Evolutionary conservation across 2,797 vertebrate species (phyloP), one percentile per base, ranked within the genome.

Genomic region (Epinephelus coioides): DNA sequence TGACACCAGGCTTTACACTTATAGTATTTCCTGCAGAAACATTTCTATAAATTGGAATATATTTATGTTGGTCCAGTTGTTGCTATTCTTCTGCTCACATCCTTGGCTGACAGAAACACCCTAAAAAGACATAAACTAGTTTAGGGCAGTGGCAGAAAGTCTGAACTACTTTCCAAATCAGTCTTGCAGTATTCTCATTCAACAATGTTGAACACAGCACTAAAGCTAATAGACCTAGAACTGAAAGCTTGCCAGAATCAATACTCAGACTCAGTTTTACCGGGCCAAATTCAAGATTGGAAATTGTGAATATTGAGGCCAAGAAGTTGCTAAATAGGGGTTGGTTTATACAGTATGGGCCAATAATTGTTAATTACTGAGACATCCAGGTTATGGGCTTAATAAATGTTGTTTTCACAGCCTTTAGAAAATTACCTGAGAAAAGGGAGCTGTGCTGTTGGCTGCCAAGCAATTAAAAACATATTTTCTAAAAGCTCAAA

Each of bases 341-440:
- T 40, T 25, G 25, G 23, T 72, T 79, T 80, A n/a, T 53, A 61
- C 21, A 68, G n/a, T 55, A 66, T 43, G 18, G 38, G 25, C 27
- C 63, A 62, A 51, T 66, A 66, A 57, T 34, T 72, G 54, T 73
- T 76, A 61, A 79, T 76, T 85, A 69, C 59, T 27, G 5, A 55
- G 59, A 63, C 59, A 69, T 81, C 49, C 50, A 62, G 65, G 64
- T 66, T 77, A 46, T 65, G 57, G 55, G 55, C 43, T 68, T 76
- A 79, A 72, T 76, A 59, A 63, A 62, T 67, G 44, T n/a, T 21
- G 2, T 66, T 69, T 63, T 62, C 60, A 47, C 55, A 81, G 55
- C 25, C 51, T 70, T 77, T 44, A 11, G 46, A 55, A 76, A 76
- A 79, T 34, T 23, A 78, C n/a, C 62, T 56, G 10, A 25, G 57